Evolutionary conservation across 2,888 invertebrate species (phyloP), one percentile per base, ranked within the genome.

Genomic region (Folsomia candida): DNA sequence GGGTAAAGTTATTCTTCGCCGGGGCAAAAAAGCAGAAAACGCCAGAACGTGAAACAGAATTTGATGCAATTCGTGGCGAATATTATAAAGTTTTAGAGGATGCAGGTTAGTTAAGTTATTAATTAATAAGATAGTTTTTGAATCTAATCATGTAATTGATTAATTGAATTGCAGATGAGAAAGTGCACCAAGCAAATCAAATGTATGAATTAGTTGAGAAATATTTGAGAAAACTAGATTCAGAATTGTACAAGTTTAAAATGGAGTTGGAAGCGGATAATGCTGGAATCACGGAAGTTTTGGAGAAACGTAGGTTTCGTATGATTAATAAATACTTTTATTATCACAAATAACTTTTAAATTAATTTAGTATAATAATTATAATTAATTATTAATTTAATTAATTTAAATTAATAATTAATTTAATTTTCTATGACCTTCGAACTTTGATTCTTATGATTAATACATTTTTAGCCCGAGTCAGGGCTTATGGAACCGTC

Each of bases 241-340:
- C 87, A 83, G 99, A 99, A 83, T 85, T 97, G 66, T 92, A 94
- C 80, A 98, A 99, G 83, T 99, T 99, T 84, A 98, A 98, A 85
- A 94, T 97, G 88, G 99, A 99, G 85, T 84, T 99, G 72, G 99
- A 99, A 84, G 98, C 98, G 0, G 99, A 99, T 84, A 95, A 97
- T 86, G 94, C 97, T 80, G 98, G 98, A 2, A 96, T 97, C 68
- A 98, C 98, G 0, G 97, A 97, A 85, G 87, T 94, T 63, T 84
- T 98, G 76, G 97, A 98, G 85, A 94, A 95, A 84, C 86, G 87
- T 84, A 80, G 79, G 73, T 72, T 28, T 9, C n/a, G n/a, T n/a
- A n/a, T 18, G 29, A 54, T 28, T 60, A 2, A 24, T 54, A 11
- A 65, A 54, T 64, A 51, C 6, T 9, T 9, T 6, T 59, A 59